These are phyloP conservation scores for Dolichomitus sp. DNA, from an alignment of 2,888 invertebrate species.

Conservation along the genomic window DNA sequence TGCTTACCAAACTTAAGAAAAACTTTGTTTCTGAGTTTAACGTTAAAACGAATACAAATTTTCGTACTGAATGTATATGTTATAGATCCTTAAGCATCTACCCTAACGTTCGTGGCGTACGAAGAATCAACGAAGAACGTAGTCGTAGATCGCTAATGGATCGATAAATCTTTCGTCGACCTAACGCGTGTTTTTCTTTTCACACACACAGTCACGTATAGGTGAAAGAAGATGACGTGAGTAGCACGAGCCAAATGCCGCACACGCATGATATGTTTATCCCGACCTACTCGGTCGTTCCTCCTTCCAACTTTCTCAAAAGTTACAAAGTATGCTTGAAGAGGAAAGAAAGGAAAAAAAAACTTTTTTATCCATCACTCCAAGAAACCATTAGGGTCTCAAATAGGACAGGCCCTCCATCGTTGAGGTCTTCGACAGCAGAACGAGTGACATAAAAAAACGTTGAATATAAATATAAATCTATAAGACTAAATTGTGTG, in stretches of 20 bases:
- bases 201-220: neutral
- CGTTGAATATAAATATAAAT: constrained; percentile 2
- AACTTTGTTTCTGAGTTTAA: too few relatives aligned
- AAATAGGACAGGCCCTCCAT: neutral
- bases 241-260: constrained; percentile 1
- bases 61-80: too few relatives aligned
- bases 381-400: neutral
- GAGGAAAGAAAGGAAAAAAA: neutral
- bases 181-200: constrained; percentile 15
- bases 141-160: constrained; percentile 41
- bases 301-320: neutral
- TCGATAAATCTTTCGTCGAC: constrained; percentile 48
- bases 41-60: too few relatives aligned
- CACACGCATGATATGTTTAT: constrained; percentile 14
- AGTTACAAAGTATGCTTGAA: constrained; percentile 2
- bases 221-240: constrained; percentile 10
- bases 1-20: too few relatives aligned
- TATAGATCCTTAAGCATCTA: neutral
- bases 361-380: neutral
- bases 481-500: neutral
- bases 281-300: neutral
- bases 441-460: neutral
- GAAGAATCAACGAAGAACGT: constrained; percentile 1
- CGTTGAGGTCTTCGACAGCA: constrained; percentile 1
- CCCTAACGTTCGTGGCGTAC: neutral